phyloP scores from a whole-genome alignment of 2,113 vertebrate species.

The Solea senegalensis region DNA sequence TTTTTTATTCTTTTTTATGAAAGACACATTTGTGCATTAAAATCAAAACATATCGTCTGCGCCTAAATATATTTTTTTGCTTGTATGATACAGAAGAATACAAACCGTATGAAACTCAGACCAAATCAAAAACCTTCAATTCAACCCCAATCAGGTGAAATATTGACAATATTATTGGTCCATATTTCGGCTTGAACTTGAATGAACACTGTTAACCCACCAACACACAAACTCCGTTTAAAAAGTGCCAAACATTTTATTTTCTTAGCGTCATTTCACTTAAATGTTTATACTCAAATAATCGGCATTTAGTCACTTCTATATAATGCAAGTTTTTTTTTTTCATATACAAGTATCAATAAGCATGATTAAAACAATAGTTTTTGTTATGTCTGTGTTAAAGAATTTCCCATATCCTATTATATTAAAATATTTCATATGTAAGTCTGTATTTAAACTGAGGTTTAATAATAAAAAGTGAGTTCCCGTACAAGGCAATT shows the following conservation, averaged over 20 bases:
- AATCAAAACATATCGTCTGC: conserved; percentile 52
- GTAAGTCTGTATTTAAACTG: conserved; percentile 78
- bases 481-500: conserved; percentile 82
- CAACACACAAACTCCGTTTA: conserved; percentile 67
- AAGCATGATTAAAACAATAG: conserved; percentile 82
- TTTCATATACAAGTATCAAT: conserved; percentile 83
- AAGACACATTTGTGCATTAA: conserved; percentile 53
- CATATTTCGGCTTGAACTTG: conserved; percentile 15
- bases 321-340: conserved; percentile 69
- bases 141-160: conserved; percentile 13
- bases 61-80: conserved; percentile 52
- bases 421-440: conserved; percentile 84
- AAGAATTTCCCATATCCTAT: conserved; percentile 81
- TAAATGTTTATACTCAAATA: conserved; percentile 76
- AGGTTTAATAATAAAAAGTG: conserved; percentile 78
- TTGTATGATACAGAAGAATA: conserved; percentile 62
- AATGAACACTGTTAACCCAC: conserved; percentile 43
- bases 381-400: conserved; percentile 79
- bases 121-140: conserved; percentile 11
- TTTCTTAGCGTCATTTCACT: conserved; percentile 74
- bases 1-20: conserved; percentile 31
- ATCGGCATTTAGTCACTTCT: conserved; percentile 72
- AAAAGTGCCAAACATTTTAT: conserved; percentile 80
- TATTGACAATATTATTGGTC: conserved; percentile 33
- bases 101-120: conserved; percentile 56